Conservation (phyloP, 1,140 invertebrate species). For the Paraescarpia echinospica region DNA sequence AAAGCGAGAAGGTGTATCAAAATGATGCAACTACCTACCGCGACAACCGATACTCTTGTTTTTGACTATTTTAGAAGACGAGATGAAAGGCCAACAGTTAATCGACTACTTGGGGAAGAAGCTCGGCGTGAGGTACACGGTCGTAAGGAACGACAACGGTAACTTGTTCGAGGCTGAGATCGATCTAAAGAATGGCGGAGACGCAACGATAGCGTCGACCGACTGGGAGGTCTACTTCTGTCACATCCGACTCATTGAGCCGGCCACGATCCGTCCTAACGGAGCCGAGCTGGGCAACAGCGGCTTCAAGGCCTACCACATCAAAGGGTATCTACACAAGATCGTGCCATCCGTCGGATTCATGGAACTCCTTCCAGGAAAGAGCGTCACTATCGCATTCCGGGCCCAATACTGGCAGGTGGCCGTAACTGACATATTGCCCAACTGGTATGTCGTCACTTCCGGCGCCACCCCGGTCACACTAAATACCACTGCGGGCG, state of each 20-base stretch:
- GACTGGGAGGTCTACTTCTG: slow-evolving; percentile 3
- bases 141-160: background rate
- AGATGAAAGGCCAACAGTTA: background rate
- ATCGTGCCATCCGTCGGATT: background rate
- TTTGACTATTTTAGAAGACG: background rate
- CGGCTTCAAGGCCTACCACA: background rate
- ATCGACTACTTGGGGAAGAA: slow-evolving; percentile 6
- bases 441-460: slow-evolving; percentile 17
- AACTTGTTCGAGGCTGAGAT: background rate
- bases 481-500: background rate
- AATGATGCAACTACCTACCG: background rate
- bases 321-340: slow-evolving; percentile 7
- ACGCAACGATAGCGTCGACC: background rate
- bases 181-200: background rate
- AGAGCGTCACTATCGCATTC: background rate
- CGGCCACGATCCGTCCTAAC: background rate
- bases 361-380: background rate
- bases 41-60: background rate
- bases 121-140: background rate
- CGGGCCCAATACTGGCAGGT: background rate
- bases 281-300: background rate
- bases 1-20: background rate
- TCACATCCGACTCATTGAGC: background rate
- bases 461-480: background rate
- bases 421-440: background rate